Base-by-base conservation (phyloP, 2,888 invertebrate species). In the Cephalotes varians region DNA sequence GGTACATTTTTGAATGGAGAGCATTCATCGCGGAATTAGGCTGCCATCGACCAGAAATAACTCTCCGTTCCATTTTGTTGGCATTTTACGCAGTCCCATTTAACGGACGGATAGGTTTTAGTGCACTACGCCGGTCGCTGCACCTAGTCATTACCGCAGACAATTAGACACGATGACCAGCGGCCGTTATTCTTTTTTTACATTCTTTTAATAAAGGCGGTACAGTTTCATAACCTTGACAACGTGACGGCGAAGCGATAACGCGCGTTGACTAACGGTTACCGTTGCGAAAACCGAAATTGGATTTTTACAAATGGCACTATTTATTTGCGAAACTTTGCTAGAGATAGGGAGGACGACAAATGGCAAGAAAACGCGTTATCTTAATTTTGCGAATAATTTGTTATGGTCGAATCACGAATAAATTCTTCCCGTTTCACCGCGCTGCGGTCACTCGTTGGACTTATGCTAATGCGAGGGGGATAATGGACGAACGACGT, bases 81-180 rank as follows among this genome's bases (percentile, higher is more conserved):
- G 37, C 71, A 37, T 65, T 82, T 84, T 71, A 76, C 74, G 62
- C 69, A 73, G 69, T 84, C 69, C 54, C 82, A 74, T 86, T 82
- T 79, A 86, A 85, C 85, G 74, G 82, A 85, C 74, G 79, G 74
- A 83, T 79, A 74, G 65, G 49, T 79, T 82, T 79, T 73, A 86
- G 65, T 31, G 82, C 67, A 73, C 21, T 56, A 81, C 56, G 72
- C 54, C 73, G 79, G 67, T 73, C 73, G 69, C 77, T 85, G 85
- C 85, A 56, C 82, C 82, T 82, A 82, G 85, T 82, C 82, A 82
- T 85, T 85, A 85, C 77, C 56, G 72, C 82, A 71, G 67, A 84
- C 84, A 84, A 85, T 85, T 81, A 81, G 58, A 60, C 72, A 82
- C 81, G 71, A 81, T 85, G 76, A 73, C 65, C 81, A 81, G 72